Evolutionary conservation across 2,797 vertebrate genomes (phyloP), one percentile per base, ranked within the genome.

Genomic region (Sebastes miniatus): DNA sequence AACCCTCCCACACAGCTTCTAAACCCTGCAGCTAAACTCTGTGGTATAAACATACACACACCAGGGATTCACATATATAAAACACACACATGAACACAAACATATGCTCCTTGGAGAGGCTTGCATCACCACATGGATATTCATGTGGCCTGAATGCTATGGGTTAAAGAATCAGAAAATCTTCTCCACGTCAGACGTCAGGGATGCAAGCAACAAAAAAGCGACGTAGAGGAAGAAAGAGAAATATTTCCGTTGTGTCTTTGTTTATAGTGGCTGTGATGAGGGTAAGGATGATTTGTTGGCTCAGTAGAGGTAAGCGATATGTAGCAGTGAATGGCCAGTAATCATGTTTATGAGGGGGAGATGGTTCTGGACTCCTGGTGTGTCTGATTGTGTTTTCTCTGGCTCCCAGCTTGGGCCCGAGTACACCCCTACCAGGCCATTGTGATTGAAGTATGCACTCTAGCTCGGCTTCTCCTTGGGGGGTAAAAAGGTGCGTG

Each of bases 311-410:
- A 90, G 70, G 89, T 86, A 82, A 92, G 80, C 20, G 63, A 81
- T 89, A 88, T 69, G 74, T 81, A 86, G 83, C 80, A 69, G 58
- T 56, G 84, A 90, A 89, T 84, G 84, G 84, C 67, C 84, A 81
- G 82, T 91, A 90, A 89, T 92, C 83, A 88, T 91, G 86, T 93
- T 92, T 90, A 90, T 86, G 81, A 88, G 87, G 77, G 47, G 75
- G 74, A 91, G 81, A 88, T 88, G 83, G 81, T 84, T 81, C 71
- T 85, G 88, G 88, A 84, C 87, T 83, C 89, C 91, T 14, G 82
- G 87, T 84, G 90, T 83, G 84, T 87, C 32, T 87, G 91, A 89
- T 91, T 92, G 84, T 87, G 88, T 92, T 93, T 93, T 90, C 84
- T 88, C 76, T 86, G 87, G 88, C 86, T 93, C 81, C 90, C 82